A percentile compares a stretch with the other conserved stretches of the same genome.
Conservation (phyloP, 2,113 vertebrate species). For the Hiodon tergisus region DNA sequence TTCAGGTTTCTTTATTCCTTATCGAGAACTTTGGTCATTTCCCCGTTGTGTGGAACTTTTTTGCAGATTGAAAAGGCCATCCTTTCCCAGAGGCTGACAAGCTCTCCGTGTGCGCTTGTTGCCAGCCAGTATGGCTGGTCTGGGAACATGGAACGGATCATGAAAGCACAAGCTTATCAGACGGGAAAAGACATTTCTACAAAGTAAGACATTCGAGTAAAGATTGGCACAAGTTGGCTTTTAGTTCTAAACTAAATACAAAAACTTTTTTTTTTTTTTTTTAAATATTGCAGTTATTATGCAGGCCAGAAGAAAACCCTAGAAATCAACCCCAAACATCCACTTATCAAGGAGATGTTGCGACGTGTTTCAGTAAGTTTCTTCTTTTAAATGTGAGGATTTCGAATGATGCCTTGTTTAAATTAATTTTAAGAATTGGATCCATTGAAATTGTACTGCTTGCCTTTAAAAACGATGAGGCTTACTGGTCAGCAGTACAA, state of each 20-base stretch:
- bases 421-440: neutral
- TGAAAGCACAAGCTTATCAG: slow-evolving; percentile 98
- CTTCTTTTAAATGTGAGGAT: slow-evolving; percentile 58
- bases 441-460: no score
- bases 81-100: slow-evolving; percentile 86
- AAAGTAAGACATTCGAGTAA: slow-evolving; percentile 63
- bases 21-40: no score
- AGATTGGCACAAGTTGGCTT: neutral
- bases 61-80: slow-evolving; percentile 90
- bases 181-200: slow-evolving; percentile 97
- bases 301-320: slow-evolving; percentile 97
- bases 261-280: neutral
- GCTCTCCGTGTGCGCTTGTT: slow-evolving; percentile 89
- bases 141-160: slow-evolving; percentile 98
- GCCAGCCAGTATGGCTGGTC: slow-evolving; percentile 99
- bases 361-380: slow-evolving; percentile 55
- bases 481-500: no score
- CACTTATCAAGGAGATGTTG: slow-evolving; percentile 91
- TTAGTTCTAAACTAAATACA: neutral
- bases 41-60: neutral
- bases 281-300: slow-evolving; percentile 73
- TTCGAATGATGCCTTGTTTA: neutral
- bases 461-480: no score
- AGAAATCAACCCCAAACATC: slow-evolving; percentile 95
- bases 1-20: no score